Evolutionary conservation across 2,797 vertebrate species (phyloP).

Genomic region (Melanotaenia maccullochi): DNA sequence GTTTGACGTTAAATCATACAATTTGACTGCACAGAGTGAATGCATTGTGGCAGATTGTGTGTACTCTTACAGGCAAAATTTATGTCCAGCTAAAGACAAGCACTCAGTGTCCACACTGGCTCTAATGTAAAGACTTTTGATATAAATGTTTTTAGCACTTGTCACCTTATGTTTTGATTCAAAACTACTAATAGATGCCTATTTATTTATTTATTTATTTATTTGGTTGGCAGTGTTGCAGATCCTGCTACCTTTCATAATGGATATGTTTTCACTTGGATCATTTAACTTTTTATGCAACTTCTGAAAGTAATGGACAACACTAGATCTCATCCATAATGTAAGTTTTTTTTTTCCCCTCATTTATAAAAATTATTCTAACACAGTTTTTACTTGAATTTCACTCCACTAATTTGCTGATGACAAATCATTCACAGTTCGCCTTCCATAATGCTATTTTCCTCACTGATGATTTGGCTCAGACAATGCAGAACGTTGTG

Average conservation of each 20-base stretch:
- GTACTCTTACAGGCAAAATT: neutral
- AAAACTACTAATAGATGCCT: too few relatives aligned
- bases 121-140: neutral
- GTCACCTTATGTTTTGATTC: neutral
- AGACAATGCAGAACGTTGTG: constrained; percentile 13
- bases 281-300: neutral
- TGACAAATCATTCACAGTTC: constrained; percentile 2
- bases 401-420: neutral
- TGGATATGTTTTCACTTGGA: too few relatives aligned
- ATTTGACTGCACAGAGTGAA: neutral
- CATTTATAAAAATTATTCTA: too few relatives aligned
- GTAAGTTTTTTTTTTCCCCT: neutral
- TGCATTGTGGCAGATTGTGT: neutral
- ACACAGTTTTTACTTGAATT: neutral
- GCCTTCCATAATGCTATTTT: neutral
- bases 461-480: constrained; percentile 1
- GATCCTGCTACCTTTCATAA: too few relatives aligned
- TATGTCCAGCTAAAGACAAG: neutral
- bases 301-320: neutral
- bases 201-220: too few relatives aligned
- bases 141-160: neutral
- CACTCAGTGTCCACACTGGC: neutral
- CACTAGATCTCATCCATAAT: neutral
- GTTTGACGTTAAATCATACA: constrained; percentile 12
- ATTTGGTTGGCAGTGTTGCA: too few relatives aligned